Evolutionary conservation across 2,888 invertebrate genomes (phyloP), one percentile per base, ranked within the genome.

Genomic region (Caenorhabditis uteleia): DNA sequence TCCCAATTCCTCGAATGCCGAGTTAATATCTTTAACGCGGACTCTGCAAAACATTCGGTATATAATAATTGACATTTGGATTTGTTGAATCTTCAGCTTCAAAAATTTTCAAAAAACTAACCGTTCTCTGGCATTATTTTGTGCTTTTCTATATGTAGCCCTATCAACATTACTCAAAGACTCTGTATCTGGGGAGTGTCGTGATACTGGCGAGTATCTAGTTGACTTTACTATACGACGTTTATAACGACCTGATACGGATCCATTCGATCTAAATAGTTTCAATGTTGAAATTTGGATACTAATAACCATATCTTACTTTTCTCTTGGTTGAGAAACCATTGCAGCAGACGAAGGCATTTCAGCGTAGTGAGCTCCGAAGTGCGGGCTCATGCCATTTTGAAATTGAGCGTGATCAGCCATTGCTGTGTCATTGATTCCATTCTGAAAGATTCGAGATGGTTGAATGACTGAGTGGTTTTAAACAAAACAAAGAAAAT

Each of bases 41-140:
- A 97, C 93, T 88, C 97, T 93, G 25, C n/a, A 23, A 21, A 54
- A 27, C 14, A 23, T 6, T 40, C 20, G 8, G 10, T 16, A 5
- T 18, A 4, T n/a, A n/a, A n/a, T n/a, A n/a, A n/a, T n/a, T n/a
- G n/a, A n/a, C n/a, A n/a, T n/a, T n/a, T n/a, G n/a, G n/a, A n/a
- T n/a, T n/a, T n/a, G n/a, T n/a, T n/a, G n/a, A n/a, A n/a, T n/a
- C n/a, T n/a, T n/a, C n/a, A n/a, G n/a, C n/a, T n/a, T n/a, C n/a
- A n/a, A n/a, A n/a, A 27, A 27, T 20, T 23, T 25, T 21, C 25
- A 29, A n/a, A 27, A 18, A 7, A 25, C 55, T 16, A 38, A 92
- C 92, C 93, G 91, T 88, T 95, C 95, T 84, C 97, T 88, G 73
- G 95, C 95, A 88, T 98, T 98, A 88, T 98, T 98, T 67, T 97